Evolutionary conservation across 2,797 vertebrate species (phyloP), one percentile per base, ranked within the genome.

Genomic region (Pipistrellus nathusii): DNA sequence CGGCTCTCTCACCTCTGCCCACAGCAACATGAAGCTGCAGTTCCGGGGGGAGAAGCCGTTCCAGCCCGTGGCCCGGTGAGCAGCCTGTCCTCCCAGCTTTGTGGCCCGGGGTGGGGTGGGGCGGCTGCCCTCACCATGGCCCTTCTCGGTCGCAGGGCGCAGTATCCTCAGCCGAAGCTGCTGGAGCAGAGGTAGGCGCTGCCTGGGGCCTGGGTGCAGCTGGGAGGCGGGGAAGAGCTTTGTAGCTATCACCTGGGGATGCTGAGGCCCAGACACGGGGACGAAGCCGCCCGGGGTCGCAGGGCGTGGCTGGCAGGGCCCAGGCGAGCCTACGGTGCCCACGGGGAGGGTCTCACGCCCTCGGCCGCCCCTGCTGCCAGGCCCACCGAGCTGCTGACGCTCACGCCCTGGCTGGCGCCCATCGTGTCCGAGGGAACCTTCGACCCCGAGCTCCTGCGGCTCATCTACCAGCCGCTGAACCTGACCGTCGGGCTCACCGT

Each of bases 361-460:
- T 5, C 11, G 18, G 44, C 25, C 62, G 68, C 21, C 46, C 32
- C 38, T 41, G 0, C 21, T 35, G 44, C 18, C 89, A 98, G 98
- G 68, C 81, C 72, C 73, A 76, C 57, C 23, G 97, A 98, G 55
- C 97, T 98, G 69, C 96, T 98, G 96, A 96, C 97, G 0, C 88
- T 98, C 72, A 98, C 98, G 0, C 98, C 98, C 0, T 98, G 98
- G 98, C 46, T 98, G 88, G 98, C 97, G 0, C 98, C 98, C 71
- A 96, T 98, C 0, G 0, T 98, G 53, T 98, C 98, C 35, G 98
- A 98, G 64, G 98, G 97, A 3, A 98, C 98, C 46, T 98, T 98
- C 35, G 23, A 96, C 71, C 73, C 96, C 0, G 95, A 97, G 68
- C 62, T 98, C n/a, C 94, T 98, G 92, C 96, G 95, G 64, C 88